Evolutionary conservation across 2,888 invertebrate species (phyloP), one percentile per base, ranked within the genome.

Genomic region (Troides oblongomaculatus): DNA sequence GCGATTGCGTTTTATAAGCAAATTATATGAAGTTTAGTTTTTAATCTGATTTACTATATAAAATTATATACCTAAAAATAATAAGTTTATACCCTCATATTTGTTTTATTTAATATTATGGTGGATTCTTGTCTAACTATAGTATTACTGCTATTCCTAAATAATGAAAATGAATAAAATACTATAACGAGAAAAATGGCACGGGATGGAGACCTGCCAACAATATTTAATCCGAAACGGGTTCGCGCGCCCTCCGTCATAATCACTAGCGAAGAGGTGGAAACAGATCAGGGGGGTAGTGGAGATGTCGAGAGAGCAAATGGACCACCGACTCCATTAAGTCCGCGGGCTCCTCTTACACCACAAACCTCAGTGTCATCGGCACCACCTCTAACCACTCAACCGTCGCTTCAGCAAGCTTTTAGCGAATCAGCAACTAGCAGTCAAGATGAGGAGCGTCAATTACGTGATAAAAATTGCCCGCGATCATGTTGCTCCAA

Each of bases 401-500:
- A 93, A 81, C 90, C 93, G 0, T 92, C 92, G 18, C 81, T 92
- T 53, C 92, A 92, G 81, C 92, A 92, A 72, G 88, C 91, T 0
- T 92, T 84, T 73, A 92, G 92, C 71, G 92, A 92, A 74, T 94
- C 90, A 7, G 94, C 93, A 74, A 92, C 92, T 73, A 94, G 94
- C 78, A 94, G 94, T 79, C 94, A 94, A 79, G 94, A 94, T 80
- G 94, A 94, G 78, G 94, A 94, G 81, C 88, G 92, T 6, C 91
- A 92, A 76, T 74, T 87, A 56, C 85, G 89, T 39, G 91, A 91
- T 70, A 92, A 91, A 73, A 87, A 85, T 72, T 97, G 97, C 83
- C 95, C 95, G 69, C 94, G 95, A 75, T 95, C 96, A 53, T 95
- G 97, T 84, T 97, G 97, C 87, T 97, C 97, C 64, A 95, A 95